Percentiles rank a stretch among this genome's conserved stretches.
Evolutionary conservation across 2,888 invertebrate species (phyloP).

Genomic region (Thera obeliscata): DNA sequence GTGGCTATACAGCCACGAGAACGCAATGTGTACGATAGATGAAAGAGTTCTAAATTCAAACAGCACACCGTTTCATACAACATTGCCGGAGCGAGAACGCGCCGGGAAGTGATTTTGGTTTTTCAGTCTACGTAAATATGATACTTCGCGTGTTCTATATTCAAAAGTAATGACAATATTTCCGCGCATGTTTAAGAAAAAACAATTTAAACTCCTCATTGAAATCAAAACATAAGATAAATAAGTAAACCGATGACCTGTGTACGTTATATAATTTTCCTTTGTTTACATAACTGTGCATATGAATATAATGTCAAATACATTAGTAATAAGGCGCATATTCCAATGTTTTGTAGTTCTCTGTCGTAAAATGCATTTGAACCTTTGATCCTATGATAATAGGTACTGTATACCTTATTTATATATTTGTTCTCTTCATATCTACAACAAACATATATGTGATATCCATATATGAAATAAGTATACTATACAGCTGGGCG

Average conservation of each 20-base stretch:
- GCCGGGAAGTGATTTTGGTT: no score
- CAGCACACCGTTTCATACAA: no score
- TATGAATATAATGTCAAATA: background rate
- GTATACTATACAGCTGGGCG: no score
- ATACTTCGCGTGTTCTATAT: no score
- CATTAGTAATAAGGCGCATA: slow-evolving; percentile 3
- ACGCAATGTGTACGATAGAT: no score
- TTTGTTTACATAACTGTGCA: slow-evolving; percentile 7
- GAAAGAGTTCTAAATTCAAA: no score
- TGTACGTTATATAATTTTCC: background rate
- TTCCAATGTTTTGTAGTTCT: slow-evolving; percentile 1
- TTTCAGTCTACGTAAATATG: no score
- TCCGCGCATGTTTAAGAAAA: no score
- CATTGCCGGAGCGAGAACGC: no score
- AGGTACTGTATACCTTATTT: background rate
- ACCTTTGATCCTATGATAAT: background rate
- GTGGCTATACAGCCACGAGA: no score
- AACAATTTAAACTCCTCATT: background rate
- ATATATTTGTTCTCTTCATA: background rate
- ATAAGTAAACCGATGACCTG: background rate
- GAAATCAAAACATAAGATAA: background rate
- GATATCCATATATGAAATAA: no score
- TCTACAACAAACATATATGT: background rate
- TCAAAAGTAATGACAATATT: no score
- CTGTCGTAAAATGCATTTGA: background rate